A percentile compares a stretch with the other conserved stretches of the same genome.
phyloP scores from a whole-genome alignment of 2,113 vertebrate genomes.

The Dicentrarchus labrax region DNA sequence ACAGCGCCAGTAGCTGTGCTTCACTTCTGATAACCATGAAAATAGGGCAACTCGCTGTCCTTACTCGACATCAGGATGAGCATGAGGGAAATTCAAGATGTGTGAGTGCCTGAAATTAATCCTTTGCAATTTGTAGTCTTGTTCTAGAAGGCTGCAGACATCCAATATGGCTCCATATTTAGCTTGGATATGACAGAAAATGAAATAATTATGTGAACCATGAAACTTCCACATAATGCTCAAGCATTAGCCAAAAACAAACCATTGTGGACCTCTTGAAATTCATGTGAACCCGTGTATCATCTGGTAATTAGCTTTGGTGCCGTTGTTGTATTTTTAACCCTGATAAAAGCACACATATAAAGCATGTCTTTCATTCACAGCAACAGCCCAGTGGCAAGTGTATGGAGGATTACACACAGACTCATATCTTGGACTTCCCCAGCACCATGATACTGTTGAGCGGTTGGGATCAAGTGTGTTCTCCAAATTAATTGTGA shows the following conservation, averaged over 20 bases:
- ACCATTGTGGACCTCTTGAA: constrained; percentile 39
- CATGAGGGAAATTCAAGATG: constrained; percentile 39
- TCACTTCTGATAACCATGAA: constrained; percentile 50
- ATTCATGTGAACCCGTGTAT: constrained; percentile 31
- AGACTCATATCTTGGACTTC: constrained; percentile 44
- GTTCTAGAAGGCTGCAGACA: constrained; percentile 29
- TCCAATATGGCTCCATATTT: constrained; percentile 4
- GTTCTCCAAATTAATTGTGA: constrained; percentile 69
- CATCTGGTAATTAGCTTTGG: constrained; percentile 57
- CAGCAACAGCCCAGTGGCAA: constrained; percentile 40
- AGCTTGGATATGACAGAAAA: constrained; percentile 27
- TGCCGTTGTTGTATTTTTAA: constrained; percentile 44
- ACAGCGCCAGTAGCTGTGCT: constrained; percentile 51
- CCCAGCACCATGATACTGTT: constrained; percentile 40
- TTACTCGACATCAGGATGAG: constrained; percentile 36
- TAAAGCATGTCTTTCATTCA: constrained; percentile 50
- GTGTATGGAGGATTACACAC: constrained; percentile 45
- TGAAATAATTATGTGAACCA: constrained; percentile 39
- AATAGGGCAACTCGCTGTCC: constrained; percentile 62
- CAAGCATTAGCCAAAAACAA: constrained; percentile 33
- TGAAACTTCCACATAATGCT: constrained; percentile 23
- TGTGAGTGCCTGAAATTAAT: constrained; percentile 51
- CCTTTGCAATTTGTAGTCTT: constrained; percentile 34
- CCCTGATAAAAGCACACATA: constrained; percentile 34
- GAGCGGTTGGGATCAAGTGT: constrained; percentile 59